These are phyloP conservation scores for Maconellicoccus hirsutus DNA, from an alignment of 1,140 invertebrate genomes.

Conservation along the genomic window DNA sequence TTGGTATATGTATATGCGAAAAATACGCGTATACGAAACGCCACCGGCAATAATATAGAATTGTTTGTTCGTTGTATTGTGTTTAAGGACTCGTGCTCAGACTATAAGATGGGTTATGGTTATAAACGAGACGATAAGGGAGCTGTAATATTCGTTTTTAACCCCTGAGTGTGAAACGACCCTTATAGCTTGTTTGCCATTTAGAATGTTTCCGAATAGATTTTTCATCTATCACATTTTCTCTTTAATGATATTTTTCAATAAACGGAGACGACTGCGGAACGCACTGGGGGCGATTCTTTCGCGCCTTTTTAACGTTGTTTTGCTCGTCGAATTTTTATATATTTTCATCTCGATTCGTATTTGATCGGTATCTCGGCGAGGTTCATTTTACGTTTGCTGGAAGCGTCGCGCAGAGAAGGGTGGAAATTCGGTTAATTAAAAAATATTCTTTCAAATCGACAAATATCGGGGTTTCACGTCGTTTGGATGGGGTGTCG, in stretches of 20 bases:
- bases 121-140: slow-evolving; percentile 8
- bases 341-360: too few relatives aligned
- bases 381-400: too few relatives aligned
- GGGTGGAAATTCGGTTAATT: too few relatives aligned
- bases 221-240: slow-evolving; percentile 9
- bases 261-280: background rate
- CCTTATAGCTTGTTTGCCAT: slow-evolving; percentile 1
- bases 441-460: too few relatives aligned
- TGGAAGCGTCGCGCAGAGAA: too few relatives aligned
- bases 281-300: background rate
- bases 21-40: background rate
- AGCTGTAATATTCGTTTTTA: slow-evolving; percentile 1
- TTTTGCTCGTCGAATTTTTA: too few relatives aligned
- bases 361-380: too few relatives aligned
- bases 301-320: background rate
- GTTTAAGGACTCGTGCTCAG: slow-evolving; percentile 2
- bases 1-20: too few relatives aligned
- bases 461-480: too few relatives aligned
- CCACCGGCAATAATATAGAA: background rate
- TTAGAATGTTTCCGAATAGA: slow-evolving; percentile 5
- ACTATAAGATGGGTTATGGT: background rate
- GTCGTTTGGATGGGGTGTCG: too few relatives aligned
- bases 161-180: slow-evolving; percentile 2
- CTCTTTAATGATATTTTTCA: slow-evolving; percentile 9
- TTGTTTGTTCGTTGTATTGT: slow-evolving; percentile 5